Base-by-base conservation (phyloP, 2,797 vertebrate species). In the Liparis tanakae region DNA sequence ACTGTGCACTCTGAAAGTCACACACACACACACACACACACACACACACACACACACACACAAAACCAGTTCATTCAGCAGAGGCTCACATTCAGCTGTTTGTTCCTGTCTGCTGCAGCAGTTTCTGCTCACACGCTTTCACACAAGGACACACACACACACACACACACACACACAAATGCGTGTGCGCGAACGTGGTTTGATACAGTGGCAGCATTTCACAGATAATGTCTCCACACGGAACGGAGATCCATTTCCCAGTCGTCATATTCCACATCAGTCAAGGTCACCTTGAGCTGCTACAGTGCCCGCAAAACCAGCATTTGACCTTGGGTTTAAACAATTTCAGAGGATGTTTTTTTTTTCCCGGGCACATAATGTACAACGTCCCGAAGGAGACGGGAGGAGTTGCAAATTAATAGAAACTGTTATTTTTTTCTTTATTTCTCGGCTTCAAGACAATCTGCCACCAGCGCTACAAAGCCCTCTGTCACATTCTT, bases 301-400 rank as follows among this genome's bases (percentile, higher is more conserved):
- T 87, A 80, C 87, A 86, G 79, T 84, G 85, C 61, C 80, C 75
- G 78, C 69, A 88, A 82, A 87, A 86, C 83, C 89, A 84, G 86
- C 86, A 76, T 88, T 91, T 92, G 91, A 93, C 90, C 91, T 93
- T 92, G 89, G 85, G 90, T 87, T 90, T 88, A 88, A 91, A 88
- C 86, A 86, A 72, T 89, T 89, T 91, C 88, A 55, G 81, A 80
- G 85, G 89, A 91, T 91, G 87, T 91, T 88, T 92, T 91, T 90
- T n/a, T 30, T 30, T 90, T 84, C 86, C 87, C 55, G 66, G 87
- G 85, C 81, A 83, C 85, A 88, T 91, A 87, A 91, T 89, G 87
- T 70, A 78, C 82, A 78, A 51, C 78, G 80, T 89, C 80, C 89
- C 87, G 78, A 85, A 86, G 82, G 87, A 88, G 83, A 88, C 85